Evolutionary conservation across 2,888 invertebrate species (phyloP).

Genomic region (Microctonus aethiopoides): DNA sequence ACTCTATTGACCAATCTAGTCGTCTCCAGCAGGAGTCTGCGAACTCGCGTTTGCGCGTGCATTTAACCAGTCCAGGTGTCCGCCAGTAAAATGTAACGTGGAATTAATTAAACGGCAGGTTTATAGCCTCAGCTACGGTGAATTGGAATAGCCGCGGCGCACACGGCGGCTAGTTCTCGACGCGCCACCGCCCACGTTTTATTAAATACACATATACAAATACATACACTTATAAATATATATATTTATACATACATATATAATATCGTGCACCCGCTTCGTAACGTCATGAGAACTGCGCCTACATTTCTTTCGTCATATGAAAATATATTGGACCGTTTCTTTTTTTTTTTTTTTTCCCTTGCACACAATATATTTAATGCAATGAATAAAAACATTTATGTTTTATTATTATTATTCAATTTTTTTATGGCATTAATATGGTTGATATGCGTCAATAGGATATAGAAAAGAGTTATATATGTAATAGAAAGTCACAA

Average conservation of each 20-base stretch:
- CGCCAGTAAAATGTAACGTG: conserved; percentile 41
- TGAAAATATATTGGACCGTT: conserved; percentile 21
- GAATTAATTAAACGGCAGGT: conserved; percentile 49
- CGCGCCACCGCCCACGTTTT: conserved; percentile 42
- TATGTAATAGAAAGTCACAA: conserved; percentile 12
- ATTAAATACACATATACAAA: too few species aligned
- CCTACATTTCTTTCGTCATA: conserved; percentile 27
- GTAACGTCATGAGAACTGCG: conserved; percentile 18
- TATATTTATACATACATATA: conserved; percentile 21
- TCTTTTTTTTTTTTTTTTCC: neutral
- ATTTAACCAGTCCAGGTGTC: conserved; percentile 39
- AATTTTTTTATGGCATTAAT: neutral
- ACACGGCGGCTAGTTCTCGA: conserved; percentile 23
- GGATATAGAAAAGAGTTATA: neutral
- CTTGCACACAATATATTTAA: neutral
- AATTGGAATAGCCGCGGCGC: conserved; percentile 45
- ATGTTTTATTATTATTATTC: neutral
- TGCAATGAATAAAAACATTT: neutral
- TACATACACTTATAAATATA: too few species aligned
- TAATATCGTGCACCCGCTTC: conserved; percentile 12
- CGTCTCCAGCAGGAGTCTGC: conserved; percentile 30
- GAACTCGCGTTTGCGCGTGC: neutral
- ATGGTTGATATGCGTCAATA: neutral
- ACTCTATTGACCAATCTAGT: conserved; percentile 6
- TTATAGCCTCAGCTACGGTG: conserved; percentile 43